phyloP scores from a whole-genome alignment of 2,888 invertebrate genomes.

The Nephrocerus scutellatus region DNA sequence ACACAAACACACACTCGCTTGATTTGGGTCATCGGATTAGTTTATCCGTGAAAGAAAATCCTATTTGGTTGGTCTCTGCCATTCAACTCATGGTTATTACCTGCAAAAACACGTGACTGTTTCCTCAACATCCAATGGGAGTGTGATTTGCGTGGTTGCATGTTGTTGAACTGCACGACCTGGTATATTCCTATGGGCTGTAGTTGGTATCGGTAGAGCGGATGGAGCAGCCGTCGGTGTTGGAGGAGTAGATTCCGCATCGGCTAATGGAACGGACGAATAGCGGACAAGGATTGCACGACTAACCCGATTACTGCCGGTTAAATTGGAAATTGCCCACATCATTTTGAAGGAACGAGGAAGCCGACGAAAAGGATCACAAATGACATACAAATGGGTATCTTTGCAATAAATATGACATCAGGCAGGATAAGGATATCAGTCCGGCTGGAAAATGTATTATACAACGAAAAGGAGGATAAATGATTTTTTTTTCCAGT shows the following conservation, averaged over 20 bases:
- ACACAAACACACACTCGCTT: no score
- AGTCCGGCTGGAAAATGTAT: no score
- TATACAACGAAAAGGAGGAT: no score
- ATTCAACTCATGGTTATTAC: no score
- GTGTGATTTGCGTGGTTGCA: constrained; percentile 42
- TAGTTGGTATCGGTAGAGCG: constrained; percentile 19
- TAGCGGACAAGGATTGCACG: constrained; percentile 45
- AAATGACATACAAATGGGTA: no score
- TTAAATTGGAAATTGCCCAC: constrained; percentile 46
- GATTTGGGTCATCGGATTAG: no score
- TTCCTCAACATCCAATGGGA: constrained; percentile 61
- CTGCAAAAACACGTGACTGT: constrained; percentile 77
- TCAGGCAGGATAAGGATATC: no score
- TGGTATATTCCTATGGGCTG: constrained; percentile 25
- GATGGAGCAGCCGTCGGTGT: constrained; percentile 30
- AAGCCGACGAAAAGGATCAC: no score
- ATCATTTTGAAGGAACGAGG: constrained; percentile 40
- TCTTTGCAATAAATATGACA: no score
- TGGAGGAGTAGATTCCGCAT: constrained; percentile 34
- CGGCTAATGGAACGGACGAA: constrained; percentile 42
- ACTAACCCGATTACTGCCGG: constrained; percentile 46
- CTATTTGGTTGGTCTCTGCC: no score
- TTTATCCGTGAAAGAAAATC: no score
- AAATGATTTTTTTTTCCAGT: no score
- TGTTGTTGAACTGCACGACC: constrained; percentile 31